These are phyloP conservation scores for Trichoplusia ni DNA, from an alignment of 1,140 invertebrate species.

Conservation along the genomic window DNA sequence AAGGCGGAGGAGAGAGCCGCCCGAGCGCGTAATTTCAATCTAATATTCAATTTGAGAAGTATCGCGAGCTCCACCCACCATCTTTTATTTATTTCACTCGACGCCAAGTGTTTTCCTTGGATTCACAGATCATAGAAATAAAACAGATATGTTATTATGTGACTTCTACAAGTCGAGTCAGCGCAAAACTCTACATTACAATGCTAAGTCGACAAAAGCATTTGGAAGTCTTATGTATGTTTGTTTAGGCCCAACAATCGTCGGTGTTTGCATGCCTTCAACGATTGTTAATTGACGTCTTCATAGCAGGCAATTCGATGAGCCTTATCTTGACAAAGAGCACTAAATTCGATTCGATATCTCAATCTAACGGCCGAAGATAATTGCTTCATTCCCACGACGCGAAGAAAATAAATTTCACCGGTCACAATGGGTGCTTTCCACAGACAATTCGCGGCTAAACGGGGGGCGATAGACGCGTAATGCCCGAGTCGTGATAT, in stretches of 20 bases:
- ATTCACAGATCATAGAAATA: slow-evolving; percentile 53
- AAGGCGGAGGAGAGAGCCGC: slow-evolving; percentile 64
- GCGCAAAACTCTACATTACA: background rate
- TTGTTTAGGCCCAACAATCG: background rate
- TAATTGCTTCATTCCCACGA: slow-evolving; percentile 62
- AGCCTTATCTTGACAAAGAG: slow-evolving; percentile 36
- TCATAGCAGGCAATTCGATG: slow-evolving; percentile 2
- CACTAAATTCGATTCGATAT: slow-evolving; percentile 46
- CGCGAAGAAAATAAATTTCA: slow-evolving; percentile 56
- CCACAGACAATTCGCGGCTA: slow-evolving; percentile 50
- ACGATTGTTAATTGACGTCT: slow-evolving; percentile 17
- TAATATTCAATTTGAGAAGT: slow-evolving; percentile 79
- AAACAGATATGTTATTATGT: slow-evolving; percentile 34
- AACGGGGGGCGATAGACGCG: slow-evolving; percentile 54
- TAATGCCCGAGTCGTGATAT: slow-evolving; percentile 60
- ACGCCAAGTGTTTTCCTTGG: slow-evolving; percentile 56
- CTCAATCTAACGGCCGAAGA: slow-evolving; percentile 42
- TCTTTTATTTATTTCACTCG: slow-evolving; percentile 72
- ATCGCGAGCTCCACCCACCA: slow-evolving; percentile 59
- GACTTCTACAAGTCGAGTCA: background rate
- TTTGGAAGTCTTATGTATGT: background rate
- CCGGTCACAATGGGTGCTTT: slow-evolving; percentile 56
- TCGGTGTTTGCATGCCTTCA: slow-evolving; percentile 4
- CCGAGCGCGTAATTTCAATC: slow-evolving; percentile 78
- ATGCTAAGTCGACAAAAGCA: background rate